phyloP scores from a whole-genome alignment of 2,113 vertebrate species.

The Urocynchramus pylzowi region DNA sequence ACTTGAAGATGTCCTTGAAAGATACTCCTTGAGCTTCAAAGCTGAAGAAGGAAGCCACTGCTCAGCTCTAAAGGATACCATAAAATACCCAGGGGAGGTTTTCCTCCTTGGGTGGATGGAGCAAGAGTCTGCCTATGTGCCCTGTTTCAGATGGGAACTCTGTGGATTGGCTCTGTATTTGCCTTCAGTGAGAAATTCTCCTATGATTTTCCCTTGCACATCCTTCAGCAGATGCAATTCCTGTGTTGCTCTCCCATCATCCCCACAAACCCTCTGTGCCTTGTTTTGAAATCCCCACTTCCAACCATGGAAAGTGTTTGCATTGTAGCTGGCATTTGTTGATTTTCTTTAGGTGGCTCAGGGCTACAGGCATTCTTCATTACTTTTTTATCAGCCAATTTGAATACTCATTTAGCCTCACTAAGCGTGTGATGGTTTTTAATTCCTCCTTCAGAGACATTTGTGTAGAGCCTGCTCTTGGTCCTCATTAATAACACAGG shows the following conservation, averaged over 20 bases:
- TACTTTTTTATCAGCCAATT: conserved; percentile 67
- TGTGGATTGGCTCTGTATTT: background rate
- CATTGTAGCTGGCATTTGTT: conserved; percentile 44
- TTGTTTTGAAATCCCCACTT: conserved; percentile 31
- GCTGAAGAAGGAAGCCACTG: background rate
- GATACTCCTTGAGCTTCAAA: background rate
- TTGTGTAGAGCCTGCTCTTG: background rate
- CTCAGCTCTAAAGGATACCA: background rate
- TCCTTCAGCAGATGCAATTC: background rate
- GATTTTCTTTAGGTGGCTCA: conserved; percentile 60
- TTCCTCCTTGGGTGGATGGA: background rate
- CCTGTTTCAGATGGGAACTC: background rate
- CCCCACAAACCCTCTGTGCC: background rate
- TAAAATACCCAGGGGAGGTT: background rate
- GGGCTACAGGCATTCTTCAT: conserved; percentile 61
- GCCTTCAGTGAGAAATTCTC: background rate
- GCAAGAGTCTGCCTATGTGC: background rate
- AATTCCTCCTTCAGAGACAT: conserved; percentile 7
- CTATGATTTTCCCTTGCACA: background rate
- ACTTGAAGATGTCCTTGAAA: background rate
- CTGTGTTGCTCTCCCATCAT: background rate
- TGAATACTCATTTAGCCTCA: conserved; percentile 63
- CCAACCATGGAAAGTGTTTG: background rate
- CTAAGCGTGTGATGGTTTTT: conserved; percentile 11
- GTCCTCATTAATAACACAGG: background rate